phyloP scores from a whole-genome alignment of 2,797 vertebrate species.

The Lindbergichthys nudifrons region DNA sequence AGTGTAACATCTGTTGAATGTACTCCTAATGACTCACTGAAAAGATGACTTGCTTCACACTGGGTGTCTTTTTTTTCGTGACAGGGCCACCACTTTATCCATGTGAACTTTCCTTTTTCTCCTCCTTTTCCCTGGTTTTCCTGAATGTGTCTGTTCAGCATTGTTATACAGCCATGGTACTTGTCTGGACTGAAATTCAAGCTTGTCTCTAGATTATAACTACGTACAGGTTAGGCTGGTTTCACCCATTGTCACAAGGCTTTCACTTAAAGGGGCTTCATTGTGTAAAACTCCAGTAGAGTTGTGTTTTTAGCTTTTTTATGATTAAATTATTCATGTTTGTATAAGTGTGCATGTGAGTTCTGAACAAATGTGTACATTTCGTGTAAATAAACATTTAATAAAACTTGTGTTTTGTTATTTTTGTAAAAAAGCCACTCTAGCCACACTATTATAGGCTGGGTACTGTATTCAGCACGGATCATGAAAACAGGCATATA shows the following conservation, averaged over 20 bases:
- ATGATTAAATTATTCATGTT: slow-evolving; percentile 79
- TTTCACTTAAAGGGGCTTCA: slow-evolving; percentile 43
- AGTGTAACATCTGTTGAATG: slow-evolving; percentile 43
- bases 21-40: slow-evolving; percentile 35
- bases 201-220: slow-evolving; percentile 41
- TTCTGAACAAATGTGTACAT: slow-evolving; percentile 65
- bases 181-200: slow-evolving; percentile 50
- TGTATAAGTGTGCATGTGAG: slow-evolving; percentile 65
- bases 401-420: slow-evolving; percentile 32
- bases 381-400: slow-evolving; percentile 74
- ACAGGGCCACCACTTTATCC: slow-evolving; percentile 2
- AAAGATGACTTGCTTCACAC: slow-evolving; percentile 23
- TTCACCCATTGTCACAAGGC: slow-evolving; percentile 43
- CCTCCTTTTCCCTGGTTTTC: slow-evolving; percentile 25
- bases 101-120: slow-evolving; percentile 15
- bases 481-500: no score
- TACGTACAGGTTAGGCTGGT: slow-evolving; percentile 49
- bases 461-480: no score
- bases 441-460: no score
- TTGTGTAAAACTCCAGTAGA: slow-evolving; percentile 73
- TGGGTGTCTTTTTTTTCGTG: slow-evolving; percentile 17
- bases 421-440: neutral
- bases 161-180: slow-evolving; percentile 57
- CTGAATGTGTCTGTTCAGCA: slow-evolving; percentile 19
- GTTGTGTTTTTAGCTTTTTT: slow-evolving; percentile 45